Percentiles rank a stretch among this genome's conserved stretches.
Evolutionary conservation across 2,888 invertebrate genomes (phyloP).

Genomic region (Aspidiotus destructor): DNA sequence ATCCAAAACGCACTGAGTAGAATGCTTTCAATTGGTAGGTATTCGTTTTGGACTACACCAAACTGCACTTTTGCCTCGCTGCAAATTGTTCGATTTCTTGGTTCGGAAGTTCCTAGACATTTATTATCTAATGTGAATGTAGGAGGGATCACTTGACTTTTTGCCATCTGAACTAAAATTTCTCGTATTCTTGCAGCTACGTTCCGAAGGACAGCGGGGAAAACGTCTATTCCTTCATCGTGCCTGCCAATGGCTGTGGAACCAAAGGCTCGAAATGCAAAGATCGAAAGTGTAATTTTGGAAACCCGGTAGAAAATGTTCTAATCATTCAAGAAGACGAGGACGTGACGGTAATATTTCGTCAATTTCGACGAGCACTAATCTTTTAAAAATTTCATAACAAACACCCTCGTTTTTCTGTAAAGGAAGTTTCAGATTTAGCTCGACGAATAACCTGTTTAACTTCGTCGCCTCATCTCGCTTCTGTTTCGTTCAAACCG

Average conservation of each 20-base stretch:
- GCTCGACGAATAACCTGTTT: slow-evolving; percentile 53
- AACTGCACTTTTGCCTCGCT: too few relatives aligned
- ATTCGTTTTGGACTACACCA: too few relatives aligned
- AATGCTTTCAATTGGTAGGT: too few relatives aligned
- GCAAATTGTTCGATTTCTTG: too few relatives aligned
- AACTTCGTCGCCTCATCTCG: slow-evolving; percentile 36
- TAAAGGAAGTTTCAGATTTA: slow-evolving; percentile 52
- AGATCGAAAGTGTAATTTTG: slow-evolving; percentile 46
- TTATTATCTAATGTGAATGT: too few relatives aligned
- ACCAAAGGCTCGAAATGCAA: slow-evolving; percentile 42
- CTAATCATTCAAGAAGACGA: slow-evolving; percentile 60
- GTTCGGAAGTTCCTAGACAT: too few relatives aligned
- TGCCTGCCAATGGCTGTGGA: slow-evolving; percentile 57
- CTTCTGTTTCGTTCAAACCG: slow-evolving; percentile 47
- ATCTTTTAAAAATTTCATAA: background rate
- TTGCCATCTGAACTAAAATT: background rate
- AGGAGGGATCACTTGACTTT: background rate
- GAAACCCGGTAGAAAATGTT: slow-evolving; percentile 55
- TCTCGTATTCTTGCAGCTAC: slow-evolving; percentile 45
- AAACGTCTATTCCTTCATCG: slow-evolving; percentile 51
- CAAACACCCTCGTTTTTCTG: background rate
- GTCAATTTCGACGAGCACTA: background rate
- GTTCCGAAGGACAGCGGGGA: slow-evolving; percentile 52
- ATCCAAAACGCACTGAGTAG: too few relatives aligned
- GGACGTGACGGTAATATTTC: slow-evolving; percentile 47